phyloP scores from a whole-genome alignment of 2,797 vertebrate genomes.

The Ceryle rudis region DNA sequence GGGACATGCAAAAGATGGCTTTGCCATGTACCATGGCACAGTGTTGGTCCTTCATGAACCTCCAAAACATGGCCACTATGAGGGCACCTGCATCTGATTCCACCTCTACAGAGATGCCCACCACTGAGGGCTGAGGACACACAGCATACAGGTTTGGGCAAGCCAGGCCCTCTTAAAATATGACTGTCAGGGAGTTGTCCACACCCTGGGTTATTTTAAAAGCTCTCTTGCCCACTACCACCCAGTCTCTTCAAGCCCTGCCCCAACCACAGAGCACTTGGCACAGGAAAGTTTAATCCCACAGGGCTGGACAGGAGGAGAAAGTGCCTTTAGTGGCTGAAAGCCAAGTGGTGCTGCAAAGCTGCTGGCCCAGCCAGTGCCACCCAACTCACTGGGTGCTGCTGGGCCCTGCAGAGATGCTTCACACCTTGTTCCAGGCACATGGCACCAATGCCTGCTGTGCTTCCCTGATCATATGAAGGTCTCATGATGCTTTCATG shows the following conservation, averaged over 20 bases:
- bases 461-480: not conserved
- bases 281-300: conserved; percentile 3
- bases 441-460: not conserved
- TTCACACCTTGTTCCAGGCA: not conserved
- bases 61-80: not conserved
- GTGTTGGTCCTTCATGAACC: not conserved
- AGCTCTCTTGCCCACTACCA: not conserved
- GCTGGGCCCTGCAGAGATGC: not conserved
- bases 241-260: not conserved
- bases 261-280: conserved; percentile 44
- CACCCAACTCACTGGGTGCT: not conserved
- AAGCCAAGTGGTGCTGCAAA: not conserved
- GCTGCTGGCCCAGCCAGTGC: not conserved
- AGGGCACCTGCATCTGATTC: not conserved
- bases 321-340: not conserved
- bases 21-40: not conserved
- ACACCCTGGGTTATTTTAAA: conserved; percentile 48
- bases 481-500: not conserved
- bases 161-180: not conserved
- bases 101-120: not conserved
- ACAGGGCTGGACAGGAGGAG: conserved; percentile 1
- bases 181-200: not conserved
- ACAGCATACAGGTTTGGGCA: not conserved
- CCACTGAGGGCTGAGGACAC: not conserved
- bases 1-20: not conserved